Evolutionary conservation across 2,113 vertebrate species (phyloP).

Genomic region (Pollimyrus isidori): DNA sequence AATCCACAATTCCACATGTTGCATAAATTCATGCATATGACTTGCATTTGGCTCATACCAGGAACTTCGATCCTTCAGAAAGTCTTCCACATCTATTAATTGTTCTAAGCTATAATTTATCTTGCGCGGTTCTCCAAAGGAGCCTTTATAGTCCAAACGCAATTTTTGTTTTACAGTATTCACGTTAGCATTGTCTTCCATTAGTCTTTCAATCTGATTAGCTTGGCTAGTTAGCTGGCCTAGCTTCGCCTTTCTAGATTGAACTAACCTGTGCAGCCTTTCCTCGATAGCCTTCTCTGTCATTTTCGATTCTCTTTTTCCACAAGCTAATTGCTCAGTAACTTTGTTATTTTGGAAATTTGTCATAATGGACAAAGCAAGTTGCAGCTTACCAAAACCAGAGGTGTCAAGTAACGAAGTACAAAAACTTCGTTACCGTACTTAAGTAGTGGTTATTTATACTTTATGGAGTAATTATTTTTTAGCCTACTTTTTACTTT

Average conservation of each 20-base stretch:
- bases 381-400: too few relatives aligned
- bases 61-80: not conserved
- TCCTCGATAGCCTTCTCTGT: not conserved
- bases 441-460: too few relatives aligned
- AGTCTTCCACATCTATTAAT: not conserved
- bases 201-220: not conserved
- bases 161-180: not conserved
- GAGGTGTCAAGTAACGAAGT: too few relatives aligned
- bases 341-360: too few relatives aligned
- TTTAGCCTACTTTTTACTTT: too few relatives aligned
- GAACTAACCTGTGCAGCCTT: not conserved
- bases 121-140: not conserved
- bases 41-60: not conserved
- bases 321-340: not conserved
- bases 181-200: not conserved
- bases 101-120: not conserved
- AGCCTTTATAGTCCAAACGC: not conserved
- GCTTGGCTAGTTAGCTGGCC: not conserved
- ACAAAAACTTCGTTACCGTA: too few relatives aligned
- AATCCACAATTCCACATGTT: not conserved
- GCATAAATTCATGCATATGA: not conserved
- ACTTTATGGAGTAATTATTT: too few relatives aligned
- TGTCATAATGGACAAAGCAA: too few relatives aligned
- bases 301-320: not conserved
- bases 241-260: not conserved